Percentiles rank a stretch among this genome's conserved stretches.
Conservation (phyloP, 2,113 vertebrate species). For the Anhinga anhinga region DNA sequence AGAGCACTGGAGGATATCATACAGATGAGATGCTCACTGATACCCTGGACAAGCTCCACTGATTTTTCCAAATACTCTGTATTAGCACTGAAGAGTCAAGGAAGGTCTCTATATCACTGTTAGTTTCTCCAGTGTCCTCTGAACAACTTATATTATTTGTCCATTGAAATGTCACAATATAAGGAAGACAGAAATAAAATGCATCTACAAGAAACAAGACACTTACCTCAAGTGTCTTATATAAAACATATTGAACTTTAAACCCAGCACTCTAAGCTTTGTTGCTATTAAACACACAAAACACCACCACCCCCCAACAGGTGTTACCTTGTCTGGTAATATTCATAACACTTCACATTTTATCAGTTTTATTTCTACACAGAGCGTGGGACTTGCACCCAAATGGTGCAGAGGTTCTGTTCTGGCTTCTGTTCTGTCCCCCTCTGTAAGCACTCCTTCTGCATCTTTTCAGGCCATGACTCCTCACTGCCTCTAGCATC, state of each 20-base stretch:
- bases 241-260: not conserved
- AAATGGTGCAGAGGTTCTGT: not conserved
- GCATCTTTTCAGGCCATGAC: not conserved
- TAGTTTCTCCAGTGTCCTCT: not conserved
- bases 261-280: not conserved
- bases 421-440: not conserved
- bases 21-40: not conserved
- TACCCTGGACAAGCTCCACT: not conserved
- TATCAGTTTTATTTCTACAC: not conserved
- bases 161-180: not conserved
- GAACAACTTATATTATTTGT: not conserved
- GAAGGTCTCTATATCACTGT: not conserved
- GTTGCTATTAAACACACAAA: not conserved
- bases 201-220: not conserved
- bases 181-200: not conserved
- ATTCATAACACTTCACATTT: not conserved
- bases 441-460: not conserved
- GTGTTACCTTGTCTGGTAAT: not conserved
- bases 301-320: not conserved
- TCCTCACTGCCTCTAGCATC: not conserved
- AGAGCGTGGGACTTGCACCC: not conserved
- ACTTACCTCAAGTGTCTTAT: not conserved
- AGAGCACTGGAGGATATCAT: not conserved
- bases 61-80: constrained; percentile 1
- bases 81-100: not conserved